Evolutionary conservation across 1,140 invertebrate genomes (phyloP).

Genomic region (Drosophila sproati): DNA sequence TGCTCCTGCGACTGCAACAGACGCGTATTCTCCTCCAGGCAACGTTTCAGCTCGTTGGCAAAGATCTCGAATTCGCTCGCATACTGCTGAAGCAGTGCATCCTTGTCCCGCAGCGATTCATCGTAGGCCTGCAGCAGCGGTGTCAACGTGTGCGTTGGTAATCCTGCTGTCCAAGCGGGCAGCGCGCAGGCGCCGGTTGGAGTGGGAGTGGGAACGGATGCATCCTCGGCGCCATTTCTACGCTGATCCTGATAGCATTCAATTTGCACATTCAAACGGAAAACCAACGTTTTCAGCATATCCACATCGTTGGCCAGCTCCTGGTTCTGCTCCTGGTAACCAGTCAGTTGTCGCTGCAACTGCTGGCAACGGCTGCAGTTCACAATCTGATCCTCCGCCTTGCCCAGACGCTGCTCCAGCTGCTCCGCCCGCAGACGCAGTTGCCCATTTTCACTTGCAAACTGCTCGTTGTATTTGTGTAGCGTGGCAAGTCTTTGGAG

Average conservation of each 20-base stretch:
- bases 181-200: constrained; percentile 23
- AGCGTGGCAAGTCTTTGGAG: constrained; percentile 70
- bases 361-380: constrained; percentile 82
- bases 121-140: constrained; percentile 89
- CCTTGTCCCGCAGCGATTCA: constrained; percentile 88
- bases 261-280: constrained; percentile 88
- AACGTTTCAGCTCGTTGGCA: constrained; percentile 87
- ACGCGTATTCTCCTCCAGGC: constrained; percentile 88
- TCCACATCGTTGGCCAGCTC: constrained; percentile 87
- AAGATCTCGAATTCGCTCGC: constrained; percentile 87
- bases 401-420: constrained; percentile 56
- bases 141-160: constrained; percentile 84
- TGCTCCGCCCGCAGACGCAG: constrained; percentile 52
- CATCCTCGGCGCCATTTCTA: constrained; percentile 28
- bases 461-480: constrained; percentile 80
- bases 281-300: constrained; percentile 89
- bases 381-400: constrained; percentile 52
- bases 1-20: constrained; percentile 86
- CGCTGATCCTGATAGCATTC: constrained; percentile 88
- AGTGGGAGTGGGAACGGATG: constrained; percentile 15
- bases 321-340: constrained; percentile 85
- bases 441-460: constrained; percentile 75
- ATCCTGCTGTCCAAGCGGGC: constrained; percentile 18
- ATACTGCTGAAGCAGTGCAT: constrained; percentile 87
- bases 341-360: constrained; percentile 75